Base-by-base conservation (phyloP, 2,888 invertebrate species). In the Cheiracanthium punctorium region DNA sequence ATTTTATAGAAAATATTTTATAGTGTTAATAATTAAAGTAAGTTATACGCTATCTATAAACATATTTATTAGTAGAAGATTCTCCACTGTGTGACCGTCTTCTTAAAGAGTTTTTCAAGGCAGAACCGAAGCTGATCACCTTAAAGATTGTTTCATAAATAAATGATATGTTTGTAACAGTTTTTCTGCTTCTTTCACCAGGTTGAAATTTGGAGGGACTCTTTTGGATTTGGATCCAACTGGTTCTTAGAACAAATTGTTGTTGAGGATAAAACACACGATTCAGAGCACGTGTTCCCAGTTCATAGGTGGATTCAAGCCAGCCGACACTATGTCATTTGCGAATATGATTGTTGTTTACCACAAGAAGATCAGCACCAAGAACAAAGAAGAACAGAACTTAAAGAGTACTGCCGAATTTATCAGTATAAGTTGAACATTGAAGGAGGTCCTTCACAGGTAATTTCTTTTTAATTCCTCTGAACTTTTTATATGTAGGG, bases 221-320 rank as follows among this genome's bases (percentile, higher is more conserved):
- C 89, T 52, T 88, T 89, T 0, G 92, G 92, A 1, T 43, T 91
- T 1, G 90, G 89, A 0, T 90, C 90, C 52, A 91, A 91, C 72
- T 93, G 93, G 92, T 92, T 89, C 87, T 88, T 90, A 20, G 91
- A 90, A 32, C 86, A 88, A 75, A 89, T 90, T 43, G 89, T 88
- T 28, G 89, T 90, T 20, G 90, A 90, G 71, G 89, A 90, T 77
- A 88, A 84, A 17, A 72, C 74, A 14, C 89, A 72, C 10, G 80
- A 37, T 29, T 73, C 65, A 76, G 67, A 71, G 10, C 89, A 89
- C 80, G 88, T 89, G 17, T 91, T 91, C 80, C 93, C 93, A 0
- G 90, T 93, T 2, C 90, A 91, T 81, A 90, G 92, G 17, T 93
- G 92, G 92, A 91, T 93, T 73, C 89, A 90, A 37, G 89, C 91